Evolutionary conservation across 2,888 invertebrate species (phyloP).

Genomic region (Drosophila infuscata): DNA sequence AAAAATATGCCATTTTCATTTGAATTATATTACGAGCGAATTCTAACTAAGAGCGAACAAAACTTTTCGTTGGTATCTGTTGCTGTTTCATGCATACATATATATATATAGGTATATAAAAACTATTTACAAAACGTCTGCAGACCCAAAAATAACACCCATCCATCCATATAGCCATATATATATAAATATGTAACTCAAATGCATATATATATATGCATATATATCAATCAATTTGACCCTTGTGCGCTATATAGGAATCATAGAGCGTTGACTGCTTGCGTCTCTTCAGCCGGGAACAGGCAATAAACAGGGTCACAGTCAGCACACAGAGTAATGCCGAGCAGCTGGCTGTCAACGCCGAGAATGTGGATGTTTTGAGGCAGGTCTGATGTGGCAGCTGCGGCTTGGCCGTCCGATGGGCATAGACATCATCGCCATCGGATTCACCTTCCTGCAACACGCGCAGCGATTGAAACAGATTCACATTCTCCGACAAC

Average conservation of each 20-base stretch:
- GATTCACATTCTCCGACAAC: slow-evolving; percentile 94
- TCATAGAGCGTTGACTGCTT: slow-evolving; percentile 85
- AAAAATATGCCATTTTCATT: slow-evolving; percentile 18
- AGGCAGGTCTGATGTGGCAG: slow-evolving; percentile 87
- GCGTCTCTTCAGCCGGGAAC: slow-evolving; percentile 89
- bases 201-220: neutral
- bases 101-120: slow-evolving; percentile 26
- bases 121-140: slow-evolving; percentile 67
- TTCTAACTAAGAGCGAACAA: slow-evolving; percentile 58
- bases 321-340: slow-evolving; percentile 90
- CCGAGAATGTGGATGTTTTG: slow-evolving; percentile 88
- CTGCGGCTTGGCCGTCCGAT: slow-evolving; percentile 52
- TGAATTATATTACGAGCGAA: slow-evolving; percentile 40
- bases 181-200: neutral
- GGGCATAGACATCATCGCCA: slow-evolving; percentile 83
- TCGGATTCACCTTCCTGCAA: slow-evolving; percentile 93
- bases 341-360: slow-evolving; percentile 89
- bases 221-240: slow-evolving; percentile 86
- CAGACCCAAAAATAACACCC: slow-evolving; percentile 19
- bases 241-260: slow-evolving; percentile 88
- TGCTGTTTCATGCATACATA: slow-evolving; percentile 19
- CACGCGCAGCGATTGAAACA: slow-evolving; percentile 95
- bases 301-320: slow-evolving; percentile 91
- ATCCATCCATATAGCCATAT: neutral
- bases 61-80: slow-evolving; percentile 55